A percentile compares a stretch with the other conserved stretches of the same genome.
Conservation (phyloP, 2,888 invertebrate genomes). For the Campoletis raptor region DNA sequence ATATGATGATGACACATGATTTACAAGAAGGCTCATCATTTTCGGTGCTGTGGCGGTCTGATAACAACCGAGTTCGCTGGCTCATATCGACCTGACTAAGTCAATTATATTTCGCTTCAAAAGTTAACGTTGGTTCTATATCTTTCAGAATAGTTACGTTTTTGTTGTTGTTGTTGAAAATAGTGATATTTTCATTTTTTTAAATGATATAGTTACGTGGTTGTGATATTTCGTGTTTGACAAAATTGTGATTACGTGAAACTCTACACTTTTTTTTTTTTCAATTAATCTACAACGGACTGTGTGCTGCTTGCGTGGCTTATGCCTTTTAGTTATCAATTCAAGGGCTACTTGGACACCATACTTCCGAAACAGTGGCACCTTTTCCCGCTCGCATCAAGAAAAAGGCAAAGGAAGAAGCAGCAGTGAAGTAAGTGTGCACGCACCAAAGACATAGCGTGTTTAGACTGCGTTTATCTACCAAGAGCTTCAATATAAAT, state of each 20-base stretch:
- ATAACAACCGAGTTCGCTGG: slow-evolving; percentile 41
- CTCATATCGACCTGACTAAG: slow-evolving; percentile 22
- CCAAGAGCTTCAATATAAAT: slow-evolving; percentile 71
- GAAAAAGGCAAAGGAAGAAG: slow-evolving; percentile 33
- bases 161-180: background rate
- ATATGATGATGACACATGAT: slow-evolving; percentile 55
- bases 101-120: slow-evolving; percentile 33
- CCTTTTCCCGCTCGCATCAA: slow-evolving; percentile 38
- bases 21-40: slow-evolving; percentile 55
- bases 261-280: slow-evolving; percentile 61
- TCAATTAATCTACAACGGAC: slow-evolving; percentile 74
- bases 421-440: slow-evolving; percentile 55
- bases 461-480: slow-evolving; percentile 75
- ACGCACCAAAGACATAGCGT: slow-evolving; percentile 72
- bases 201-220: background rate
- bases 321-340: slow-evolving; percentile 79
- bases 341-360: slow-evolving; percentile 71
- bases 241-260: slow-evolving; percentile 73
- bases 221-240: slow-evolving; percentile 42
- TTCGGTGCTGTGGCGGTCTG: slow-evolving; percentile 40
- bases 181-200: background rate
- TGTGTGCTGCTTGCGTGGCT: slow-evolving; percentile 72
- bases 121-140: background rate
- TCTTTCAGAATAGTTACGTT: background rate
- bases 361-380: slow-evolving; percentile 36